phyloP scores from a whole-genome alignment of 1,140 invertebrate species.

The Nymphalis io region DNA sequence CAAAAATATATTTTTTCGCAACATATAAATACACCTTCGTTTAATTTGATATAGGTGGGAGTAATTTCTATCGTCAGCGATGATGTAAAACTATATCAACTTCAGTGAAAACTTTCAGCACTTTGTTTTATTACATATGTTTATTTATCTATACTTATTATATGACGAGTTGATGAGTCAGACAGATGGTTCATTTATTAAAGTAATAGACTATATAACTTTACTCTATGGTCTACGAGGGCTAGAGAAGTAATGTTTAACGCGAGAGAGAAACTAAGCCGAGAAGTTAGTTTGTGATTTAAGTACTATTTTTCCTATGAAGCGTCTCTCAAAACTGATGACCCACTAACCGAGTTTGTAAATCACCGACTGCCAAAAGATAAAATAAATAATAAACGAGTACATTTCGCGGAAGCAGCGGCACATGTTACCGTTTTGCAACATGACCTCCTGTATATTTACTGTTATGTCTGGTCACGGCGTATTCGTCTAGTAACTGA shows the following conservation, averaged over 20 bases:
- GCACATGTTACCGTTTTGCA: conserved; percentile 47
- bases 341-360: conserved; percentile 46
- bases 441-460: conserved; percentile 22
- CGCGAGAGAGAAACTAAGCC: neutral
- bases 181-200: too few species aligned
- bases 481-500: neutral
- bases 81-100: conserved; percentile 1
- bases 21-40: neutral
- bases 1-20: neutral
- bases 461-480: conserved; percentile 10
- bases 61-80: neutral
- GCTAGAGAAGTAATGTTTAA: too few species aligned
- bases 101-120: too few species aligned
- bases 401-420: conserved; percentile 50
- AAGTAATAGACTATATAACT: too few species aligned
- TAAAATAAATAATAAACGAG: conserved; percentile 48
- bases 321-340: conserved; percentile 18
- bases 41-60: neutral
- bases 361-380: conserved; percentile 38
- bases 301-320: too few species aligned
- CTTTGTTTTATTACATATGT: neutral
- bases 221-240: too few species aligned
- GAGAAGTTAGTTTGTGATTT: neutral
- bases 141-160: neutral
- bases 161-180: too few species aligned